Evolutionary conservation across 2,888 invertebrate genomes (phyloP).

Genomic region (Escarpia spicata): DNA sequence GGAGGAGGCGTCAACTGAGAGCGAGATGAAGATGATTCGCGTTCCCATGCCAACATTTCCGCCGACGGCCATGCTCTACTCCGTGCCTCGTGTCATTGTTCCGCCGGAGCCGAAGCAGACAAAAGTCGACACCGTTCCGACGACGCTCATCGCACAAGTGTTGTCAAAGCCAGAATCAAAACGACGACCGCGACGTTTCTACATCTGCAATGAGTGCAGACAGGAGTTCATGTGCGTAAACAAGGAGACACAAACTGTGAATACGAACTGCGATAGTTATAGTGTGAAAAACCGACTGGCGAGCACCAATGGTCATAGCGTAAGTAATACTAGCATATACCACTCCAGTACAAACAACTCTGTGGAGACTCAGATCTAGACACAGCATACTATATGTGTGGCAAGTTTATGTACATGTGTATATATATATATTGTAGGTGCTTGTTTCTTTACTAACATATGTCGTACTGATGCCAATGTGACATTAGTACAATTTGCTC

Average conservation of each 20-base stretch:
- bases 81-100: conserved; percentile 49
- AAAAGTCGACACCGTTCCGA: conserved; percentile 50
- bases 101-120: neutral
- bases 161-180: conserved; percentile 53
- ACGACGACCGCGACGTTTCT: conserved; percentile 49
- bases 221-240: conserved; percentile 52
- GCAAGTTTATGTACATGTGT: conserved; percentile 4
- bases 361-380: conserved; percentile 48
- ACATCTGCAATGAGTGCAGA: conserved; percentile 57
- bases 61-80: conserved; percentile 83
- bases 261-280: conserved; percentile 20
- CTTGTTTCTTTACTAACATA: neutral
- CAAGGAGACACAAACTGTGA: conserved; percentile 53
- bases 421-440: conserved; percentile 8
- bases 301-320: conserved; percentile 35
- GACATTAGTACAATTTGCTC: neutral
- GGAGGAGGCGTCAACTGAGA: conserved; percentile 46
- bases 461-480: neutral
- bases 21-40: conserved; percentile 70
- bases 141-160: conserved; percentile 59
- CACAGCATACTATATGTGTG: neutral
- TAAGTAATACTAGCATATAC: conserved; percentile 32
- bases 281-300: conserved; percentile 19
- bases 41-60: conserved; percentile 84
- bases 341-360: conserved; percentile 38